phyloP scores from a whole-genome alignment of 2,888 invertebrate species.

The Melangyna quadrimaculata region DNA sequence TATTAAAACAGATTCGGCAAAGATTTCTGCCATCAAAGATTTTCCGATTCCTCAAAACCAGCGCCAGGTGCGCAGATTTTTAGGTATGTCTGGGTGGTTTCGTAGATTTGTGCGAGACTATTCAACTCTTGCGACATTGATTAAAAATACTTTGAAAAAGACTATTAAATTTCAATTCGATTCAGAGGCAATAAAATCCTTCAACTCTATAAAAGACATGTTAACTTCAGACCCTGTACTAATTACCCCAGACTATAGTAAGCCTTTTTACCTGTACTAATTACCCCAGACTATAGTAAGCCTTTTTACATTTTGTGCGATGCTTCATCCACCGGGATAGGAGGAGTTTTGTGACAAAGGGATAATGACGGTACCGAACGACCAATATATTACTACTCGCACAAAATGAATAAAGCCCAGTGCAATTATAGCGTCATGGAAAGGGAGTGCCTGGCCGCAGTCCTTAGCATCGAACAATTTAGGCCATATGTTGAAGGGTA shows the following conservation, averaged over 20 bases:
- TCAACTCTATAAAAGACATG: background rate
- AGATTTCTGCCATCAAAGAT: slow-evolving; percentile 5
- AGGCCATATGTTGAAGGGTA: slow-evolving; percentile 50
- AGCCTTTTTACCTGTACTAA: too few relatives aligned
- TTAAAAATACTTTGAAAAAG: slow-evolving; percentile 21
- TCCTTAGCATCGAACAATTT: slow-evolving; percentile 30
- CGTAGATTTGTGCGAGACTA: slow-evolving; percentile 61
- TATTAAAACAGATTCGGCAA: background rate
- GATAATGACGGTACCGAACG: slow-evolving; percentile 21
- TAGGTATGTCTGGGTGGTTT: slow-evolving; percentile 71
- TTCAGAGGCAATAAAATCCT: background rate
- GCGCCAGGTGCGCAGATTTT: slow-evolving; percentile 64
- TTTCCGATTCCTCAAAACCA: slow-evolving; percentile 11
- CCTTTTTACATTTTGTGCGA: slow-evolving; percentile 27
- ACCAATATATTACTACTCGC: slow-evolving; percentile 25
- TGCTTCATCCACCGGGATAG: slow-evolving; percentile 1
- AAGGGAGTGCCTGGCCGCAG: background rate
- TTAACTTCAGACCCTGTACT: background rate
- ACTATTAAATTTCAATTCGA: background rate
- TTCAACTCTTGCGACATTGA: slow-evolving; percentile 24
- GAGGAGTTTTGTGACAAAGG: slow-evolving; percentile 28
- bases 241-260: too few relatives aligned
- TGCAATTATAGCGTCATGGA: slow-evolving; percentile 14
- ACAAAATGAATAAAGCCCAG: slow-evolving; percentile 35
- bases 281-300: slow-evolving; percentile 6